Evolutionary conservation across 1,140 invertebrate genomes (phyloP), one percentile per base, ranked within the genome.

Genomic region (Rhagoletis zephyria): DNA sequence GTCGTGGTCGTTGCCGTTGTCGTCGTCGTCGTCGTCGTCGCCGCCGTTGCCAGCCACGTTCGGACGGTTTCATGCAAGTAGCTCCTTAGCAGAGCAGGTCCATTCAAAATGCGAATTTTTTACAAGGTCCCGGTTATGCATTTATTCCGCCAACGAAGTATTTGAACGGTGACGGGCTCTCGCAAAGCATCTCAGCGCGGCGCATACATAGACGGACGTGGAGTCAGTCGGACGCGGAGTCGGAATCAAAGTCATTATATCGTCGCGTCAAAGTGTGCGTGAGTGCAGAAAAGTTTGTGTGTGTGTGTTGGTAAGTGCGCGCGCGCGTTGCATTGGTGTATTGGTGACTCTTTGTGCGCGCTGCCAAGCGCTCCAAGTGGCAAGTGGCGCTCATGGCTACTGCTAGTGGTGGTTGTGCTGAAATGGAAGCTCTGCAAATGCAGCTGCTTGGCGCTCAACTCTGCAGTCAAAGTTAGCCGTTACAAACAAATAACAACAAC

Each of bases 121-220:
- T 30, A 2, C 48, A 48, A 45, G 74, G 74, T 81, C 19, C 51
- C 51, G 51, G 74, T 9, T 10, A 48, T 51, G 74, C 74, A 81
- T 40, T 42, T 51, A 48, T 77, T 81, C 16, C n/a, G 74, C 74
- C 51, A 81, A 81, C 74, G n/a, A 81, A 81, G 51, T 81, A 70
- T 56, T 56, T 81, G 45, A 19, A 81, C 48, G 48, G 74, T 81
- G 74, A 56, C 74, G 74, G 48, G 45, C 74, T 81, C 74, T 81
- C 74, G 74, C 74, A 81, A 81, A 81, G 48, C 74, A 81, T 19
- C 74, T 81, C 74, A 56, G 74, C 74, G 74, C 74, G 56, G 74
- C 74, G 74, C 74, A 81, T 56, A 81, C 74, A 48, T 48, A 81
- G 74, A 48, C 30, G 30, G 30, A 30, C 30, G 30, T 30, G 30